A percentile compares a stretch with the other conserved stretches of the same genome.
phyloP scores from a whole-genome alignment of 1,140 invertebrate genomes.

The Aethina tumida region DNA sequence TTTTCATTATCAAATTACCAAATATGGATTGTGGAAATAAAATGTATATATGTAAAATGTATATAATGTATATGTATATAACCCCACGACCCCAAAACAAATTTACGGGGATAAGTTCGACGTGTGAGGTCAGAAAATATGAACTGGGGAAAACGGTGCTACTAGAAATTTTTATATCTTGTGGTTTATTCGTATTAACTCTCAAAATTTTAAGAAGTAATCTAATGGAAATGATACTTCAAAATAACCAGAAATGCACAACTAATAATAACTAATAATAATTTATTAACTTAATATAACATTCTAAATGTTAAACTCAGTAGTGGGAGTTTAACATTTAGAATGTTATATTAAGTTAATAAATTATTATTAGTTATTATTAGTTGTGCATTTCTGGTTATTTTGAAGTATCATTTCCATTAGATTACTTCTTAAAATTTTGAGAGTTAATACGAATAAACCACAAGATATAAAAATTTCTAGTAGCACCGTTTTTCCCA shows the following conservation, averaged over 20 bases:
- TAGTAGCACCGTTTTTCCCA: background rate
- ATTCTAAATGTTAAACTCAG: no score
- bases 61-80: no score
- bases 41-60: no score
- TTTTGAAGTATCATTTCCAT: no score
- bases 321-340: no score
- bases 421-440: no score
- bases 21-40: no score
- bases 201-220: no score
- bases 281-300: constrained; percentile 1
- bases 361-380: constrained; percentile 4
- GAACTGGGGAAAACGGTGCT: background rate
- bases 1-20: no score
- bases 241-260: constrained; percentile 9
- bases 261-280: constrained; percentile 4
- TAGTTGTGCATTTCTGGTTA: constrained; percentile 9
- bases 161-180: constrained; percentile 8
- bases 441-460: no score
- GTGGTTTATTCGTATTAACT: constrained; percentile 8
- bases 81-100: constrained; percentile 11
- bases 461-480: constrained; percentile 8
- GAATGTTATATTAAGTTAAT: background rate
- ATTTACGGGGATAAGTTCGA: constrained; percentile 4
- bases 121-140: no score
- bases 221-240: no score